Evolutionary conservation across 2,797 vertebrate genomes (phyloP).

Genomic region (Rachycentron canadum): DNA sequence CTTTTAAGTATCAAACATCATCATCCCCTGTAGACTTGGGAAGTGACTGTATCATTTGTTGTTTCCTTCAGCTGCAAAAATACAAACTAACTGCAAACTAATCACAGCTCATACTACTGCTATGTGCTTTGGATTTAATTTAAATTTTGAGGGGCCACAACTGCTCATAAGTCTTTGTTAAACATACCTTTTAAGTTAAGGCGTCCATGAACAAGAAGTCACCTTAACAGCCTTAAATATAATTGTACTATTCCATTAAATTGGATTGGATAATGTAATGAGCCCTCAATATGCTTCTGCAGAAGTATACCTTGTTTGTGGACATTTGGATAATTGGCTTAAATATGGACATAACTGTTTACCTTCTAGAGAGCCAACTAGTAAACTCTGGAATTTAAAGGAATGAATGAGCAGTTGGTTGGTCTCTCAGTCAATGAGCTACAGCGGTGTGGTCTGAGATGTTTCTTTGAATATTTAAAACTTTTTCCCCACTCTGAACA

Average conservation of each 20-base stretch:
- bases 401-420: no score
- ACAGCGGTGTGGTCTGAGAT: no score
- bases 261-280: not conserved
- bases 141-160: not conserved
- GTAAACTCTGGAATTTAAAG: no score
- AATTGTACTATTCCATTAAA: not conserved
- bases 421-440: no score
- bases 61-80: not conserved
- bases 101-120: not conserved
- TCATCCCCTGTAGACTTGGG: slow-evolving; percentile 1
- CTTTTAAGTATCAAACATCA: slow-evolving; percentile 26
- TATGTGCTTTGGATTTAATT: not conserved
- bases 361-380: no score
- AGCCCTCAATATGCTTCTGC: not conserved
- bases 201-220: not conserved
- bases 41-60: slow-evolving; percentile 1
- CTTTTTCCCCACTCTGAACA: not conserved
- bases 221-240: not conserved
- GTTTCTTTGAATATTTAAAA: not conserved
- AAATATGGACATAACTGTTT: no score
- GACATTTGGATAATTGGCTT: not conserved
- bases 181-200: not conserved
- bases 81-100: no score
- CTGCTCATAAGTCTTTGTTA: not conserved
- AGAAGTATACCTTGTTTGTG: not conserved